A percentile compares a stretch with the other conserved stretches of the same genome.
Conservation (phyloP, 2,888 invertebrate species). For the Pristionchus maxplancki region DNA sequence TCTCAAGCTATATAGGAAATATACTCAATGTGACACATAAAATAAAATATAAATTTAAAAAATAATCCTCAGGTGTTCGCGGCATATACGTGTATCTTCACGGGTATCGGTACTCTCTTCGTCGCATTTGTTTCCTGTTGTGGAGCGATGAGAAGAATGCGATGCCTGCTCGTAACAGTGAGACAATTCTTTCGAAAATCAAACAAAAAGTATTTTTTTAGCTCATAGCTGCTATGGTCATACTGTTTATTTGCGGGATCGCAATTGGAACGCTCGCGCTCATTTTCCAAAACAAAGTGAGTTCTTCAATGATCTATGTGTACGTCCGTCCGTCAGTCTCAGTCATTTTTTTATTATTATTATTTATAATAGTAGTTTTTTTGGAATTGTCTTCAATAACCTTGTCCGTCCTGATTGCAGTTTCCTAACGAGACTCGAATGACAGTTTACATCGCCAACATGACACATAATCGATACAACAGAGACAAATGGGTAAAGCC, state of each 20-base stretch:
- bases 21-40: too few relatives aligned
- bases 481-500: constrained; percentile 77
- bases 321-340: too few relatives aligned
- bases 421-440: constrained; percentile 64
- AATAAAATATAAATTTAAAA: too few relatives aligned
- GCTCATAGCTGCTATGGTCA: constrained; percentile 66
- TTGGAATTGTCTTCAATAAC: not conserved
- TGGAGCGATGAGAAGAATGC: constrained; percentile 70
- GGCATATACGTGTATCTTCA: constrained; percentile 65
- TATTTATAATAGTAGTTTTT: too few relatives aligned
- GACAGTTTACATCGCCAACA: constrained; percentile 70
- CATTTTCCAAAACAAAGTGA: constrained; percentile 68
- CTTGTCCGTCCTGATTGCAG: constrained; percentile 55
- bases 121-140: constrained; percentile 74
- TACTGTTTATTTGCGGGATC: constrained; percentile 67
- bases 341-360: too few relatives aligned
- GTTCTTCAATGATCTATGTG: not conserved
- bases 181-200: too few relatives aligned
- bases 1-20: too few relatives aligned
- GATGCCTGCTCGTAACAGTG: constrained; percentile 71
- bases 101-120: constrained; percentile 68
- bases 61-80: constrained; percentile 51
- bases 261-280: constrained; percentile 66
- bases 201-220: constrained; percentile 53
- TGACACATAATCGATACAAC: constrained; percentile 72